phyloP scores from a whole-genome alignment of 2,797 vertebrate genomes.

The Phrynocephalus forsythii region DNA sequence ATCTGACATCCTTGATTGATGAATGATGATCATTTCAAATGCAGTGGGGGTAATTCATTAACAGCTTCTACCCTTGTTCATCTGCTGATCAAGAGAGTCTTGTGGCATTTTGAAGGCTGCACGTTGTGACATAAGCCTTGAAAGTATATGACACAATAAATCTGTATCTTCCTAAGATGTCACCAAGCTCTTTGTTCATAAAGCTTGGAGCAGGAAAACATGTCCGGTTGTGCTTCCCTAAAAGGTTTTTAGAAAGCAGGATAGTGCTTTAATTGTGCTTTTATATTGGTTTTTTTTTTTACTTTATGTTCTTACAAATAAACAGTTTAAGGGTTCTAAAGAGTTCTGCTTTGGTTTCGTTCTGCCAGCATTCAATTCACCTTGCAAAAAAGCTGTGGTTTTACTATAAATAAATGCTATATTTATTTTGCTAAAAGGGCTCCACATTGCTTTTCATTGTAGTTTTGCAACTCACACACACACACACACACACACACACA shows the following conservation, averaged over 20 bases:
- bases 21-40: background rate
- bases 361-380: background rate
- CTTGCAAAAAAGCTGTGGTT: background rate
- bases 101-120: background rate
- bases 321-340: background rate
- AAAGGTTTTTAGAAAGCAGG: background rate
- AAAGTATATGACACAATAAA: background rate
- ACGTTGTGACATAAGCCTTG: background rate
- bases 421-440: background rate
- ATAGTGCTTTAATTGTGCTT: background rate
- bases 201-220: background rate
- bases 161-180: background rate
- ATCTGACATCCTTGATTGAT: background rate
- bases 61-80: background rate
- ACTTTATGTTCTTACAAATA: background rate
- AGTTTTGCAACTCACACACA: too few relatives aligned
- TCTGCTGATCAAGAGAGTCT: background rate
- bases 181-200: background rate
- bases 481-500: too few relatives aligned
- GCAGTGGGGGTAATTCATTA: background rate
- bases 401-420: background rate
- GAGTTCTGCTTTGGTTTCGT: background rate
- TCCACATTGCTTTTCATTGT: too few relatives aligned
- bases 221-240: background rate
- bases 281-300: background rate